Base-by-base conservation (phyloP, 2,888 invertebrate genomes). In the Rhingia rostrata region DNA sequence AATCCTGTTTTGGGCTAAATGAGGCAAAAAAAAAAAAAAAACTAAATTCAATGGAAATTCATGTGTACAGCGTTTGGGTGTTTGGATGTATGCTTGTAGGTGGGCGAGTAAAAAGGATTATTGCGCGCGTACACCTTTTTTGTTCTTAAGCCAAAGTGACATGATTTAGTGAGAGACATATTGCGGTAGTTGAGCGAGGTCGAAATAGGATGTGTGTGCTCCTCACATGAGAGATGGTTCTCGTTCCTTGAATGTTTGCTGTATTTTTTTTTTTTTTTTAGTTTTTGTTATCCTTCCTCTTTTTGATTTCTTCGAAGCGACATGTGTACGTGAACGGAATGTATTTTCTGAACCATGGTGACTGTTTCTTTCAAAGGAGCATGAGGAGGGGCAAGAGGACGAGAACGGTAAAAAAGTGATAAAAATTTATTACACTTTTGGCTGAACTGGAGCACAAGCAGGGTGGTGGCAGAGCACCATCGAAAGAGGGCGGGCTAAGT, bases 81-180 rank as follows among this genome's bases (percentile, higher is more conserved):
- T 33, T 9, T 7, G 14, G 37, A 30, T 33, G 12, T 12, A 6
- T 7, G 53, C 5, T 32, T 60, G 53, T 35, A 35, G 49, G 3
- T 39, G 58, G 32, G 6, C 6, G 37, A 58, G 7, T 14, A 33
- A 69, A 75, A 81, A 64, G 81, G 75, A 81, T 75, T 81, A 81
- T 81, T 63, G 69, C 74, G 22, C 10, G 22, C 10, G 22, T 74
- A 63, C 54, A 74, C 41, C 33, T 12, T 47, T 7, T 53, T 32
- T 67, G 54, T 51, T 43, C 37, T 45, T 70, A 32, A 35, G 49
- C 53, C 43, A 60, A 73, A 73, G 78, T 83, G 82, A 78, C 82
- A 78, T 78, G 78, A 78, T 83, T 83, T 83, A 83, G 66, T 49
- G 73, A 72, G 56, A 67, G 66, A 77, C 77, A 77, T 67, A 72